These are phyloP conservation scores for Coryphaenoides rupestris DNA, from an alignment of 2,113 vertebrate species.

Conservation along the genomic window DNA sequence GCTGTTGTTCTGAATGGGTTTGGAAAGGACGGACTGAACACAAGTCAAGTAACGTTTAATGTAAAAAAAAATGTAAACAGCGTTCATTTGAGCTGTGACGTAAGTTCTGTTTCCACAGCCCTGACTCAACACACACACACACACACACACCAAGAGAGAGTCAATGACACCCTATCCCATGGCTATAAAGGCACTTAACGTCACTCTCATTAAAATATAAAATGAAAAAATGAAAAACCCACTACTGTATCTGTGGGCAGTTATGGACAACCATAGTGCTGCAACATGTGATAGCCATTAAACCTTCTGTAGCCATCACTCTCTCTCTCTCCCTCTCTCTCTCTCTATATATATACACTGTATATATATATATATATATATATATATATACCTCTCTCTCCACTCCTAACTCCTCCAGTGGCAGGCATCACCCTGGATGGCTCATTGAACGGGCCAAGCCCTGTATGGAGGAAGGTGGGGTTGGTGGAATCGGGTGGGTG, in stretches of 20 bases:
- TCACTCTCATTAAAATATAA: constrained; percentile 47
- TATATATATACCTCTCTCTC: too few species aligned
- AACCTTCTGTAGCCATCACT: constrained; percentile 75
- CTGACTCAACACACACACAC: too few species aligned
- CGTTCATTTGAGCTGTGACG: too few species aligned
- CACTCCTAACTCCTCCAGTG: constrained; percentile 58
- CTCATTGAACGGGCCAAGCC: constrained; percentile 75
- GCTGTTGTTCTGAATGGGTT: too few species aligned
- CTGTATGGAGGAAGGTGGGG: constrained; percentile 47
- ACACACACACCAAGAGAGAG: constrained; percentile 1
- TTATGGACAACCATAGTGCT: constrained; percentile 62
- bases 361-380: too few species aligned
- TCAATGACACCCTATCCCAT: constrained; percentile 14
- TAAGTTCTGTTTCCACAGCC: too few species aligned
- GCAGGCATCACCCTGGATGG: constrained; percentile 78
- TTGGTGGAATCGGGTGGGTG: constrained; percentile 31
- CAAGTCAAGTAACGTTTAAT: too few species aligned
- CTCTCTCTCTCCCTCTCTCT: constrained; percentile 25
- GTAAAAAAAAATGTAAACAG: too few species aligned
- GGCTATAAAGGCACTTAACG: not conserved
- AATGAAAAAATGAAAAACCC: constrained; percentile 29
- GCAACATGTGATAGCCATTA: constrained; percentile 87
- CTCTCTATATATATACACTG: too few species aligned
- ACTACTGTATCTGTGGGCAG: constrained; percentile 68
- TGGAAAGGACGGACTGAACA: too few species aligned